Base-by-base conservation (phyloP, 2,888 invertebrate species). In the Andrena praecox region DNA sequence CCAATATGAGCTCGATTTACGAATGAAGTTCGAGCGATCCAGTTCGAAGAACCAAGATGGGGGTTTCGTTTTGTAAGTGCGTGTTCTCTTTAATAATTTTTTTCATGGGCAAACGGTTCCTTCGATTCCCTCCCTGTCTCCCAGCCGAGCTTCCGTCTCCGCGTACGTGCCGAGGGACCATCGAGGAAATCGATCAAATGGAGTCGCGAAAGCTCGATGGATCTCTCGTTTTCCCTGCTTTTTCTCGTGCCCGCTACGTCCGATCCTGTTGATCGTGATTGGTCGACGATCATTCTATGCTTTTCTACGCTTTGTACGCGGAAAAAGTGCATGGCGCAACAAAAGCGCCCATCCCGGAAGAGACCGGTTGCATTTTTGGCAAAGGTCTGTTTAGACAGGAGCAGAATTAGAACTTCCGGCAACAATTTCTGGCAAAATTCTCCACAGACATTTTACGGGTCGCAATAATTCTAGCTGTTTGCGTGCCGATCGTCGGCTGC, bases 301-400 rank as follows among this genome's bases (percentile, higher is more conserved):
- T 29, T 33, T 33, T n/a, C 16, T 31, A 20, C 10, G 20, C 33
- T 31, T 33, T 29, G 56, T 54, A 31, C 60, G 35, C 16, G 63
- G 72, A 54, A 80, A 82, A 76, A 82, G 82, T 80, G 76, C 80
- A 76, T 80, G 69, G 64, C 75, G 80, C 72, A 76, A 71, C 69
- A 56, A 24, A 56, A 27, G 56, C 56, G 27, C 16, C 5, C 42
- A 16, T 42, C 42, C 42, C 12, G 42, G 24, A 35, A n/a, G 4
- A 6, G 59, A 42, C 33, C n/a, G 33, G 12, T 69, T 52, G 48
- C 27, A 27, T 35, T 42, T 42, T 81, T 76, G 76, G 71, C 81
- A 76, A 7, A 12, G 31, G 48, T 20, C 48, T 12, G 6, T 59
- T 77, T 67, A 48, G 54, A 54, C n/a, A 7, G 10, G 52, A 8